Evolutionary conservation across 2,797 vertebrate genomes (phyloP).

Genomic region (Acestrorhynchus altus): DNA sequence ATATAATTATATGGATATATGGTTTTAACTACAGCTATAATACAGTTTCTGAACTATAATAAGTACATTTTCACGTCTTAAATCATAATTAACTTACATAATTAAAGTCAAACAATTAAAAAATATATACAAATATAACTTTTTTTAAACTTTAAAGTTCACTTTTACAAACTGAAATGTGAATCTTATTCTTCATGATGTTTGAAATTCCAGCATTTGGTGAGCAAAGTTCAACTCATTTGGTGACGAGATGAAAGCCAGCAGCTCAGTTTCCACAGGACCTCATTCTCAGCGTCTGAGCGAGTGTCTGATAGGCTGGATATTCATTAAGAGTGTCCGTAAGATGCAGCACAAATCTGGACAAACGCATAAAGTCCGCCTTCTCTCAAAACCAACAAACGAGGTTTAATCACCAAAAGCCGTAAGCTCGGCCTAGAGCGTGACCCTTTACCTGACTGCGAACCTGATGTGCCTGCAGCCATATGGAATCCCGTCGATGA

Average conservation of each 20-base stretch:
- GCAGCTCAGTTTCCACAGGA: not conserved
- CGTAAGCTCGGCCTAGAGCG: constrained; percentile 64
- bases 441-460: constrained; percentile 75
- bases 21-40: too few relatives aligned
- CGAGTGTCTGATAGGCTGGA: not conserved
- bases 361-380: not conserved
- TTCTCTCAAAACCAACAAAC: not conserved
- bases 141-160: too few relatives aligned
- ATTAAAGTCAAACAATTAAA: too few relatives aligned
- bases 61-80: too few relatives aligned
- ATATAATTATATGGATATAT: too few relatives aligned
- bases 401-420: constrained; percentile 39
- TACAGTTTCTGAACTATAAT: too few relatives aligned
- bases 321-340: not conserved
- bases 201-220: too few relatives aligned
- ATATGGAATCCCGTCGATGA: constrained; percentile 19
- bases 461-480: constrained; percentile 61
- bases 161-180: too few relatives aligned
- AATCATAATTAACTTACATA: too few relatives aligned
- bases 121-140: too few relatives aligned
- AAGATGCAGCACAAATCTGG: not conserved
- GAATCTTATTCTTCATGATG: too few relatives aligned
- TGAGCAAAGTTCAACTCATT: too few relatives aligned
- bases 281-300: not conserved
- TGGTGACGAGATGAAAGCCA: not conserved